A percentile compares a stretch with the other conserved stretches of the same genome.
phyloP scores from a whole-genome alignment of 2,113 vertebrate genomes.

The Opisthocomus hoazin region DNA sequence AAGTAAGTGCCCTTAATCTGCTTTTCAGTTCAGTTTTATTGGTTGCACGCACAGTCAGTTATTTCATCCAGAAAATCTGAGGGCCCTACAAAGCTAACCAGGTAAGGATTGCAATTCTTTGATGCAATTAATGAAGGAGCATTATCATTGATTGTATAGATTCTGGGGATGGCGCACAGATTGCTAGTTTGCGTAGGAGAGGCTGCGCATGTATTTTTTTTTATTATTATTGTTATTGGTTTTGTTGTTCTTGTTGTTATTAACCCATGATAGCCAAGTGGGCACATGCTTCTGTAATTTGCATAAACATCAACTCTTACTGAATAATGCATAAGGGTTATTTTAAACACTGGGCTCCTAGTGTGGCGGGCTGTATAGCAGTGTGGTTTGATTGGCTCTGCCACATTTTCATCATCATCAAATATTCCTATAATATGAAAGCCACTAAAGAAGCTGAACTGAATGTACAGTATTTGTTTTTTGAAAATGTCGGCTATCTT shows the following conservation, averaged over 20 bases:
- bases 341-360: constrained; percentile 71
- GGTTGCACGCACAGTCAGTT: constrained; percentile 76
- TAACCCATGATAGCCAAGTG: constrained; percentile 66
- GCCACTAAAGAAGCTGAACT: constrained; percentile 37
- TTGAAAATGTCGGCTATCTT: constrained; percentile 24
- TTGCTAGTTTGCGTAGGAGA: not conserved
- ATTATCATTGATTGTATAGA: constrained; percentile 65
- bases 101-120: constrained; percentile 79
- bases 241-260: not conserved
- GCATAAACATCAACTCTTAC: constrained; percentile 83
- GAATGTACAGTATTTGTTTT: constrained; percentile 53
- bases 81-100: constrained; percentile 76
- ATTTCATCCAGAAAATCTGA: constrained; percentile 81
- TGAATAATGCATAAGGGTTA: constrained; percentile 90
- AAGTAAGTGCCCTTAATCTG: constrained; percentile 88
- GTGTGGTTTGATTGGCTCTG: constrained; percentile 68
- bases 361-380: constrained; percentile 39
- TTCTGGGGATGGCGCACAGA: constrained; percentile 49
- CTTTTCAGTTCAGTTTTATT: constrained; percentile 89
- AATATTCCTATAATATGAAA: constrained; percentile 70
- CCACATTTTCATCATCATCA: constrained; percentile 67
- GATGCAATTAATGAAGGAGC: constrained; percentile 66
- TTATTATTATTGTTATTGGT: not conserved
- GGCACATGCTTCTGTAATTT: constrained; percentile 74
- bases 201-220: accelerated